A percentile compares a stretch with the other conserved stretches of the same genome.
These are phyloP conservation scores for Diaprepes abbreviatus DNA, from an alignment of 2,888 invertebrate genomes.

Conservation along the genomic window DNA sequence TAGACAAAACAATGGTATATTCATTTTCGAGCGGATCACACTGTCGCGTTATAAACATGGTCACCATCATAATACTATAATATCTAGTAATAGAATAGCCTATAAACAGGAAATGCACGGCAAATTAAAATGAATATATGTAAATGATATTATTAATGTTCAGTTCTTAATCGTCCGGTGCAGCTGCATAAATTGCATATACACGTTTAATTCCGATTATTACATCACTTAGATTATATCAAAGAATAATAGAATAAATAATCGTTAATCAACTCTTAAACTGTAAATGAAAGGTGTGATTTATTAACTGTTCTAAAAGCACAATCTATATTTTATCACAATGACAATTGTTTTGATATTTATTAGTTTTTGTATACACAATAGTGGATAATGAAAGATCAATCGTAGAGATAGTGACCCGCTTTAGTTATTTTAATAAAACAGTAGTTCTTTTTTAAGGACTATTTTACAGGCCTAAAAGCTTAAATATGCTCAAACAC, in stretches of 20 bases:
- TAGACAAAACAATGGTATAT: too few relatives aligned
- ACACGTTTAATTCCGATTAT: slow-evolving; percentile 15
- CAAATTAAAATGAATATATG: neutral
- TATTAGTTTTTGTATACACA: too few relatives aligned
- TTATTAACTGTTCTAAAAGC: neutral
- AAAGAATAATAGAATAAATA: slow-evolving; percentile 20
- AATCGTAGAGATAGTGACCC: too few relatives aligned
- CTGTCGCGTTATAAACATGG: too few relatives aligned
- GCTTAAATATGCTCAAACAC: too few relatives aligned
- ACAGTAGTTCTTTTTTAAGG: too few relatives aligned
- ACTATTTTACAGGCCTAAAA: too few relatives aligned
- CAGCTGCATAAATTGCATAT: slow-evolving; percentile 18
- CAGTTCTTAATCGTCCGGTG: neutral
- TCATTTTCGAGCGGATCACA: too few relatives aligned
- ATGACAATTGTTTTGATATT: neutral
- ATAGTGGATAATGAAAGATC: too few relatives aligned
- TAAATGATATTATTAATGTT: slow-evolving; percentile 7
- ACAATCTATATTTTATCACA: neutral
- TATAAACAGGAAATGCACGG: neutral
- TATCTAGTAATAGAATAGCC: neutral
- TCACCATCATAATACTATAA: too few relatives aligned
- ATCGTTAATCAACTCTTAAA: neutral
- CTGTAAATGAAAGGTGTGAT: slow-evolving; percentile 3
- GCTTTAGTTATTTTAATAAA: too few relatives aligned
- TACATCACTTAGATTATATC: slow-evolving; percentile 17